Percentiles rank a stretch among this genome's conserved stretches.
phyloP scores from a whole-genome alignment of 2,797 vertebrate genomes.

The Capromys pilorides region DNA sequence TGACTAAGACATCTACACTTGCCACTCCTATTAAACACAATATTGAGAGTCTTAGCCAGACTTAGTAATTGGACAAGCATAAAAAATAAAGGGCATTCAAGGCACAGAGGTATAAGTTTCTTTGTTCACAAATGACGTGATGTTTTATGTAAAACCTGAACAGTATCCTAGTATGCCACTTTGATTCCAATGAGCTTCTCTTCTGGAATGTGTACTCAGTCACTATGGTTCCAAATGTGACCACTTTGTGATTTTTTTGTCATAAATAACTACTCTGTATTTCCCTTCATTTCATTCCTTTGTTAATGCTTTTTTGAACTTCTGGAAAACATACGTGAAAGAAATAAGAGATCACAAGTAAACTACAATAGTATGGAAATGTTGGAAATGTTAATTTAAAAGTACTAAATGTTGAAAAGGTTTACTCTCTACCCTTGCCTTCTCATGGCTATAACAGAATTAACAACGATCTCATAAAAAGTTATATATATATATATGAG shows the following conservation, averaged over 20 bases:
- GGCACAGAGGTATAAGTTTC: neutral
- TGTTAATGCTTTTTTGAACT: neutral
- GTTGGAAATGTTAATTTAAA: no score
- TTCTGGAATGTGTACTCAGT: neutral
- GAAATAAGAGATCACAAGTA: neutral
- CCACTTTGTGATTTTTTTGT: neutral
- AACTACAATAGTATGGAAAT: neutral
- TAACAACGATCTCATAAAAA: neutral
- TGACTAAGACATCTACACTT: neutral
- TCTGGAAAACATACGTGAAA: neutral
- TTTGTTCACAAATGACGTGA: neutral
- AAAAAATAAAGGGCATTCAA: neutral
- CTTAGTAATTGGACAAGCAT: neutral
- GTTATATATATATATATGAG: neutral
- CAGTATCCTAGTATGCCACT: neutral
- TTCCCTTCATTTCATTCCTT: neutral
- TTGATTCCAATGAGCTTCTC: neutral
- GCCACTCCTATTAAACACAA: neutral
- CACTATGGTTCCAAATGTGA: neutral
- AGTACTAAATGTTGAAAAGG: no score
- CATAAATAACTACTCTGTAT: neutral
- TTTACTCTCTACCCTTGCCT: no score
- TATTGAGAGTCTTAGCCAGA: neutral
- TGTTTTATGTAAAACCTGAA: neutral
- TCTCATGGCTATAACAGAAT: neutral